phyloP scores from a whole-genome alignment of 2,113 vertebrate genomes.

The Theristicus caerulescens region DNA sequence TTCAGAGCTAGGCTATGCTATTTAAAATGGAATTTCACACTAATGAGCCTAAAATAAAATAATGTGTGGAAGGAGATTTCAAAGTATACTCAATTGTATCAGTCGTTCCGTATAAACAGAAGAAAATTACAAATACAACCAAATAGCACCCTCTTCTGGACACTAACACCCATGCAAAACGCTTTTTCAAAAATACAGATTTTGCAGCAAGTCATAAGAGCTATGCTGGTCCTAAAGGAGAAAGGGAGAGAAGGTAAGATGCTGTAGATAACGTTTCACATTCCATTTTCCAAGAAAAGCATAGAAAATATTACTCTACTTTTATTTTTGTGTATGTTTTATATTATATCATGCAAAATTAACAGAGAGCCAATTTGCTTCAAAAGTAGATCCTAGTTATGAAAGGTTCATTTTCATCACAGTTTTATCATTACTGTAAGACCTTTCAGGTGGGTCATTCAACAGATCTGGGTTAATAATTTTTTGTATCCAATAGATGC shows the following conservation, averaged over 20 bases:
- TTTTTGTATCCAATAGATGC: not conserved
- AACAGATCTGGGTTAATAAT: not conserved
- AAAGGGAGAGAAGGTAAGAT: not conserved
- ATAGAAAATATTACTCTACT: fast-evolving
- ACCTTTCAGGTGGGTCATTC: not conserved
- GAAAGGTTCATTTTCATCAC: not conserved
- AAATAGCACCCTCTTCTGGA: constrained; percentile 74
- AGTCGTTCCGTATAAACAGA: not conserved
- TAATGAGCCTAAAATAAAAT: constrained; percentile 74
- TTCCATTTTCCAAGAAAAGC: not conserved
- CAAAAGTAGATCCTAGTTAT: not conserved
- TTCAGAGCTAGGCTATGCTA: constrained; percentile 60
- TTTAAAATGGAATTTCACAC: constrained; percentile 75
- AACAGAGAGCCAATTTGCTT: not conserved
- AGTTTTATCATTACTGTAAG: not conserved
- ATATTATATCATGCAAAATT: not conserved
- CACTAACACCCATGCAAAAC: not conserved
- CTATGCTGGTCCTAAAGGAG: not conserved
- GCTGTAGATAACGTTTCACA: fast-evolving
- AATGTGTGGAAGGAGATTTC: constrained; percentile 68
- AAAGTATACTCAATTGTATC: constrained; percentile 47
- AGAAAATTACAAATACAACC: constrained; percentile 37
- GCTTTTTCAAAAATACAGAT: not conserved
- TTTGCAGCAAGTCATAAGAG: not conserved
- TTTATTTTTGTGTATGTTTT: not conserved